Percentiles rank a stretch among this genome's conserved stretches.
Conservation (phyloP, 2,113 vertebrate genomes). For the Nesogale talazaci region DNA sequence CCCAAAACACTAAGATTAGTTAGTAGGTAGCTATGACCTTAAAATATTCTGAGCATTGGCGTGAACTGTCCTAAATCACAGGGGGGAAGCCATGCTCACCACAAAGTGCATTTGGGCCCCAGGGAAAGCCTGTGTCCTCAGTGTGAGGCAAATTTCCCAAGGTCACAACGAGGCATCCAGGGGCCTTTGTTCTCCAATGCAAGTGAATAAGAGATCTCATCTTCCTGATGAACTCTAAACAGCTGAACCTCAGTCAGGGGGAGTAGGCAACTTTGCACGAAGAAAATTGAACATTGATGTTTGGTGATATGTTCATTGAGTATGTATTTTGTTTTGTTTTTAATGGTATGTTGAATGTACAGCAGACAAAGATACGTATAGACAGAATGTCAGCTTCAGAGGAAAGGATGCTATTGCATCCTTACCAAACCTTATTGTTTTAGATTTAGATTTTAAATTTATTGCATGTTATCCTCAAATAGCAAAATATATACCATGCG, state of each 20-base stretch:
- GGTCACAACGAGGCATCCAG: slow-evolving; percentile 57
- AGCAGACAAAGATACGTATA: slow-evolving; percentile 46
- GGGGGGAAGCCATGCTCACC: slow-evolving; percentile 32
- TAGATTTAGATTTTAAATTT: neutral
- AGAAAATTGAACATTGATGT: slow-evolving; percentile 68
- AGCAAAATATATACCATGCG: neutral
- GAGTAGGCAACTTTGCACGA: slow-evolving; percentile 67
- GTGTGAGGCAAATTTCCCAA: slow-evolving; percentile 37
- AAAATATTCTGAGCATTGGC: slow-evolving; percentile 60
- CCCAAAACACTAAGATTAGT: slow-evolving; percentile 41
- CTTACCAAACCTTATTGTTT: neutral
- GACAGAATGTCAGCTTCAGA: slow-evolving; percentile 29
- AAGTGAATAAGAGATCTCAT: slow-evolving; percentile 83
- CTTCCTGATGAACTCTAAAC: slow-evolving; percentile 65
- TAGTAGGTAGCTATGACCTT: neutral
- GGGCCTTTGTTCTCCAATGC: neutral
- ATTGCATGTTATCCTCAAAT: neutral
- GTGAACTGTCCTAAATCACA: slow-evolving; percentile 65
- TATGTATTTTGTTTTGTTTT: neutral
- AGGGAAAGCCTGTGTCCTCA: slow-evolving; percentile 59
- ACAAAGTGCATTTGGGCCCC: slow-evolving; percentile 57
- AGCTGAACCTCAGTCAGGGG: slow-evolving; percentile 71
- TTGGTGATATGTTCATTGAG: slow-evolving; percentile 60
- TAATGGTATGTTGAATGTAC: neutral
- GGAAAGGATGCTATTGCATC: slow-evolving; percentile 40